Evolutionary conservation across 30 jellyfish, hydroid and myxozoan species (phyloP), one percentile per base, ranked within the genome.

Genomic region (Hydra vulgaris): DNA sequence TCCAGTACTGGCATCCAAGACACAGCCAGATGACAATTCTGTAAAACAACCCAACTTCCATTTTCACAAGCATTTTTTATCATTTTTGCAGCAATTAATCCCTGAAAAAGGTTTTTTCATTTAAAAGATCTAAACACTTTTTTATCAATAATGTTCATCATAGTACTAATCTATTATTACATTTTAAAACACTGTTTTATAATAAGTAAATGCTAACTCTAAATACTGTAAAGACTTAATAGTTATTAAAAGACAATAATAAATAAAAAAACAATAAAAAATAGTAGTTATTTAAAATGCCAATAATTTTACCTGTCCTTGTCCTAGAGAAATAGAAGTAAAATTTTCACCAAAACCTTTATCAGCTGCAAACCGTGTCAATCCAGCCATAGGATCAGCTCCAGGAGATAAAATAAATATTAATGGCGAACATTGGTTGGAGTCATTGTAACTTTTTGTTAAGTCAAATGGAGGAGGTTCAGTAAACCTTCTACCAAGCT

Each of bases 361-460:
- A 69, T 92, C 98, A 20, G 95, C 96, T 23, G 98, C 98, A 80
- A 87, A 92, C 79, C 88, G 86, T 95, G 86, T 87, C 85, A 92
- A 82, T 84, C 96, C 96, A 18, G 98, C 98, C 98, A 92, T 92
- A 17, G 98, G 98, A 77, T 92, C 98, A 20, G 98, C 96, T 0
- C 98, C 98, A 7, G 98, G 96, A 8, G 98, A 92, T 53, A 92
- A 85, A 27, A 92, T 92, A 83, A 92, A 92, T 21, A 92, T 79
- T 88, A 92, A 71, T 3, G 98, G 98, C 20, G 98, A 92, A 66
- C 98, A 92, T 53, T 88, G 98, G 74, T 87, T 92, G 15, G 98
- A 92, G 26, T 92, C 98, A 21, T 95, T 95, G 75, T 92, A 92
- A 72, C 98, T 92, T 71, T 92, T 86, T 19, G 89, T 95, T 67